phyloP scores from a whole-genome alignment of 1,140 invertebrate species.

The Caenorhabditis latens region DNA sequence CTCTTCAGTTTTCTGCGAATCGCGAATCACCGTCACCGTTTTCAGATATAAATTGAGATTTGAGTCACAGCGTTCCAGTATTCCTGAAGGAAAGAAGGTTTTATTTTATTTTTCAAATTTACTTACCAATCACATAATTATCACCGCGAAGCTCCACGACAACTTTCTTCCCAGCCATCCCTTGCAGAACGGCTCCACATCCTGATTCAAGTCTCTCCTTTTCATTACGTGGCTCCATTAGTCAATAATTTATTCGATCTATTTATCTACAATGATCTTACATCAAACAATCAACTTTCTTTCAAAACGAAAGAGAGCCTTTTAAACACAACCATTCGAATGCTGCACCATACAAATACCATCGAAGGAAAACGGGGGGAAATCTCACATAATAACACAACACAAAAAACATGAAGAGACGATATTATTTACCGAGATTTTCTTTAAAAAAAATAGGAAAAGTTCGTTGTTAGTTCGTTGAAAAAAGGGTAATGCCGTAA shows the following conservation, averaged over 20 bases:
- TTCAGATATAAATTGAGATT: not conserved
- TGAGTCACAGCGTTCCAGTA: not conserved
- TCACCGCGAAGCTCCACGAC: slow-evolving; percentile 13
- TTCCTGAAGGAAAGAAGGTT: not conserved
- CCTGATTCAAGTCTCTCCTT: slow-evolving; percentile 17
- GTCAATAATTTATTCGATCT: slow-evolving; percentile 42
- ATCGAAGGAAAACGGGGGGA: slow-evolving; percentile 3
- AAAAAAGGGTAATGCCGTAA: not conserved
- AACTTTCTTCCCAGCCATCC: slow-evolving; percentile 23
- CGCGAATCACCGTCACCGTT: slow-evolving; percentile 22
- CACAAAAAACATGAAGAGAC: not conserved
- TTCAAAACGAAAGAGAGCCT: not conserved
- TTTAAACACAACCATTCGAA: not conserved
- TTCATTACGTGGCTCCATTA: not conserved
- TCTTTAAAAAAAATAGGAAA: slow-evolving; percentile 13
- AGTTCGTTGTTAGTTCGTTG: slow-evolving; percentile 4
- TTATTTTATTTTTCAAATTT: not conserved
- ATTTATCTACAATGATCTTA: slow-evolving; percentile 1
- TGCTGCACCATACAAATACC: slow-evolving; percentile 42
- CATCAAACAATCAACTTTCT: not conserved
- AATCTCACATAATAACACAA: slow-evolving; percentile 31
- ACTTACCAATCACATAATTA: slow-evolving; percentile 33
- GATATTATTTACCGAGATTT: slow-evolving; percentile 41
- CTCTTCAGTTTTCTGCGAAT: slow-evolving; percentile 15
- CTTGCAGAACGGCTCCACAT: slow-evolving; percentile 21